Percentiles rank a stretch among this genome's conserved stretches.
These are phyloP conservation scores for Hemitrygon akajei DNA, from an alignment of 2,797 vertebrate genomes.

Conservation along the genomic window DNA sequence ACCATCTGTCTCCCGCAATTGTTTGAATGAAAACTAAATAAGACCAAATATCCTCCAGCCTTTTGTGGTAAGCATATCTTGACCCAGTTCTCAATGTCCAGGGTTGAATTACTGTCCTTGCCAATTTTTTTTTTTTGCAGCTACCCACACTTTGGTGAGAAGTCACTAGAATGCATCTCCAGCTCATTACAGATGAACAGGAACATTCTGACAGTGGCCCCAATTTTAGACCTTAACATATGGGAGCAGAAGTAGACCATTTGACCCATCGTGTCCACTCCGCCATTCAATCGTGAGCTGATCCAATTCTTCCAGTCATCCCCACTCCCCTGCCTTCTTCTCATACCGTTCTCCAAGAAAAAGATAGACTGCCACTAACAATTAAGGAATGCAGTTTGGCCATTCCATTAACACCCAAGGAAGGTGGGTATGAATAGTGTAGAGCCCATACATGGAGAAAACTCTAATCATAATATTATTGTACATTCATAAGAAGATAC, in stretches of 20 bases:
- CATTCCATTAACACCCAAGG: too few relatives aligned
- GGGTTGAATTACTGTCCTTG: neutral
- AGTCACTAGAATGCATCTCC: neutral
- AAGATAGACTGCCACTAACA: neutral
- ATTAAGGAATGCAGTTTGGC: too few relatives aligned
- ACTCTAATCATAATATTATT: neutral
- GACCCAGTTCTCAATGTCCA: neutral
- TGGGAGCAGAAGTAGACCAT: too few relatives aligned
- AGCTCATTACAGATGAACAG: neutral
- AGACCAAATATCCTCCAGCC: neutral
- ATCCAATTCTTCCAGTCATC: too few relatives aligned
- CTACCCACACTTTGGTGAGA: neutral
- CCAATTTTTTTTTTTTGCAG: neutral
- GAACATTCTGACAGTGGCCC: neutral
- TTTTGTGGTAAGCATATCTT: neutral
- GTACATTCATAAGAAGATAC: neutral
- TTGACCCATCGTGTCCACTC: too few relatives aligned
- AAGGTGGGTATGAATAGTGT: neutral
- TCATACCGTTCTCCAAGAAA: neutral
- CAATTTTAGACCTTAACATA: neutral
- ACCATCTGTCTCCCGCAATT: neutral
- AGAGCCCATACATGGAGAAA: neutral
- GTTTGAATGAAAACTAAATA: neutral
- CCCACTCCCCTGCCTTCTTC: too few relatives aligned
- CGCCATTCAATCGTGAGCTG: too few relatives aligned